Base-by-base conservation (phyloP, 2,797 vertebrate genomes). In the Ctenochaetus hawaiiensis region DNA sequence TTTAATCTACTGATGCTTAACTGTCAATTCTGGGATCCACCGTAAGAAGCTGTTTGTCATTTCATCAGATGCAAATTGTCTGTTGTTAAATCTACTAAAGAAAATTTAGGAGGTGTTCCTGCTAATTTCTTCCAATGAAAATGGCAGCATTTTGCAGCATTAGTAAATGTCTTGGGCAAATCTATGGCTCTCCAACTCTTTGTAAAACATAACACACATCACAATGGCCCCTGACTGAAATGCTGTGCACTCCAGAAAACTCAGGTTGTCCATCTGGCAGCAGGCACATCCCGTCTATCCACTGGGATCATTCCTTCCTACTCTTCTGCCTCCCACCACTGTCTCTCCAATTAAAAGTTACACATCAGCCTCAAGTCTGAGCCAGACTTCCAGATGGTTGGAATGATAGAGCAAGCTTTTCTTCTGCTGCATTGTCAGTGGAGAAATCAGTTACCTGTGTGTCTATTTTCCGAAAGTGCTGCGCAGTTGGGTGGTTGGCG, bases 321-420 rank as follows among this genome's bases (percentile, higher is more conserved):
- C 84, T 85, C 87, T 64, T 78, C 79, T 84, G 84, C 87, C 87
- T 93, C 89, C 78, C 70, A 80, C 88, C 77, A 86, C 87, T 87
- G 87, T 91, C 89, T 93, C 78, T 91, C 92, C 93, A 94, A 94
- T 94, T 95, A 94, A 94, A 95, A 94, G 89, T 93, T 93, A 91
- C 89, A 89, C 90, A 91, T 91, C 89, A 91, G 87, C 87, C 88
- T 87, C 75, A 49, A 91, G 91, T 89, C 89, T 80, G 83, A 83
- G 87, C 87, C 88, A 90, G 91, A 90, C 86, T 82, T 94, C 93
- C 94, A 95, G 94, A 95, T 94, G 93, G 94, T 74, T 84, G 88
- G 90, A 93, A 94, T 86, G 81, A 89, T 86, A 89, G 83, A 89
- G 90, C 85, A 87, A 85, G 90, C 89, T 88, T 91, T 93, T 90